A percentile compares a stretch with the other conserved stretches of the same genome.
Evolutionary conservation across 2,113 vertebrate genomes (phyloP).

Genomic region (Meleagris gallopavo): DNA sequence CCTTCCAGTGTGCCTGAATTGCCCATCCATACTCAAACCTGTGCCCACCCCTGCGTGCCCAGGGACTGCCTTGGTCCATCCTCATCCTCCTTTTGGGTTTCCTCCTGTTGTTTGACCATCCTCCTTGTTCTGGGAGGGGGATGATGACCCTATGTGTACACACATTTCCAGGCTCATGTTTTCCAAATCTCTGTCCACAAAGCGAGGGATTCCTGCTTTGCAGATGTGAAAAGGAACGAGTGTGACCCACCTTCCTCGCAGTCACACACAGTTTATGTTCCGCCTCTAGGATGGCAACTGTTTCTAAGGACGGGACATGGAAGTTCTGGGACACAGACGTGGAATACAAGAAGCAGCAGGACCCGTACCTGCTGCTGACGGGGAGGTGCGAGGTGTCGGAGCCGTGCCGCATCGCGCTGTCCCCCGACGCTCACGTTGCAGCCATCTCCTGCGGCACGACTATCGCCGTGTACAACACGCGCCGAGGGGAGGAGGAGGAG

Average conservation of each 20-base stretch:
- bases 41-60: not conserved
- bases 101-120: not conserved
- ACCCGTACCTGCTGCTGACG: conserved; percentile 90
- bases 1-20: not conserved
- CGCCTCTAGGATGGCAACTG: conserved; percentile 87
- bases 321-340: conserved; percentile 96
- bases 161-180: rapidly evolving
- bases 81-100: rapidly evolving
- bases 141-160: rapidly evolving
- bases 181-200: not conserved
- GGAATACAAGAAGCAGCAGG: conserved; percentile 96
- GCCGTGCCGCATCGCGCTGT: conserved; percentile 84
- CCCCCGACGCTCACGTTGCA: conserved; percentile 85
- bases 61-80: rapidly evolving
- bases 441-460: conserved; percentile 83
- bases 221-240: no score
- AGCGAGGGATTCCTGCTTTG: not conserved
- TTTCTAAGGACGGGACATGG: conserved; percentile 96
- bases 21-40: not conserved
- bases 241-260: rapidly evolving
- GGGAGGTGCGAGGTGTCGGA: conserved; percentile 77
- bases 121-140: rapidly evolving
- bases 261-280: rapidly evolving
- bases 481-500: conserved; percentile 85
- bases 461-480: conserved; percentile 82